phyloP scores from a whole-genome alignment of 2,888 invertebrate species.

The Sinelater perroti region DNA sequence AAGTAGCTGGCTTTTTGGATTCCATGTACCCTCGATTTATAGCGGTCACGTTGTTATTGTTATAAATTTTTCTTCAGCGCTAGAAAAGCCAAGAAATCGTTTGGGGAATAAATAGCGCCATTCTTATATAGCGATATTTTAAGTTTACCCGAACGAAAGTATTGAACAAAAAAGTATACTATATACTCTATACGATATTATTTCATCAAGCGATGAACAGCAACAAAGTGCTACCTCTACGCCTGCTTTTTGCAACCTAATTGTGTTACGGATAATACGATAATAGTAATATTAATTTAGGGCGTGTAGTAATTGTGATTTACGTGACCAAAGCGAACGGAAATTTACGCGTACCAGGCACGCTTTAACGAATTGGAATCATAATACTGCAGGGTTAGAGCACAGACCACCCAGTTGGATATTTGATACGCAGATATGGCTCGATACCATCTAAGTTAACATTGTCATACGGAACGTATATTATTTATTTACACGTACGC shows the following conservation, averaged over 20 bases:
- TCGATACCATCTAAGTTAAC: slow-evolving; percentile 9
- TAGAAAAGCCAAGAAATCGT: background rate
- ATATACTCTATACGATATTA: too few relatives aligned
- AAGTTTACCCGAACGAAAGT: too few relatives aligned
- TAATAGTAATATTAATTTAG: slow-evolving; percentile 3
- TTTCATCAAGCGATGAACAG: background rate
- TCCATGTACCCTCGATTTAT: slow-evolving; percentile 35
- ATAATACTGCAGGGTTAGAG: slow-evolving; percentile 9
- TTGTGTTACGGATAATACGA: slow-evolving; percentile 3
- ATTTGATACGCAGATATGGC: slow-evolving; percentile 18
- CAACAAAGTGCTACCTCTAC: background rate
- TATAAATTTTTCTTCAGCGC: slow-evolving; percentile 27
- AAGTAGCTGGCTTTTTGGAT: slow-evolving; percentile 46
- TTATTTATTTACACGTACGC: background rate
- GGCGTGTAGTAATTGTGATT: background rate
- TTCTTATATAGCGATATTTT: too few relatives aligned
- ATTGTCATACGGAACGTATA: slow-evolving; percentile 16
- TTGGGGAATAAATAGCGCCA: background rate
- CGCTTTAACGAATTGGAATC: background rate
- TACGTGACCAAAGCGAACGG: background rate
- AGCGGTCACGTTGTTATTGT: slow-evolving; percentile 39
- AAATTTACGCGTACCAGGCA: background rate
- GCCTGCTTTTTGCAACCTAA: slow-evolving; percentile 2
- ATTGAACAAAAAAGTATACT: too few relatives aligned
- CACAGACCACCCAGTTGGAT: slow-evolving; percentile 18